phyloP scores from a whole-genome alignment of 1,140 invertebrate species.

The Penaeus indicus region DNA sequence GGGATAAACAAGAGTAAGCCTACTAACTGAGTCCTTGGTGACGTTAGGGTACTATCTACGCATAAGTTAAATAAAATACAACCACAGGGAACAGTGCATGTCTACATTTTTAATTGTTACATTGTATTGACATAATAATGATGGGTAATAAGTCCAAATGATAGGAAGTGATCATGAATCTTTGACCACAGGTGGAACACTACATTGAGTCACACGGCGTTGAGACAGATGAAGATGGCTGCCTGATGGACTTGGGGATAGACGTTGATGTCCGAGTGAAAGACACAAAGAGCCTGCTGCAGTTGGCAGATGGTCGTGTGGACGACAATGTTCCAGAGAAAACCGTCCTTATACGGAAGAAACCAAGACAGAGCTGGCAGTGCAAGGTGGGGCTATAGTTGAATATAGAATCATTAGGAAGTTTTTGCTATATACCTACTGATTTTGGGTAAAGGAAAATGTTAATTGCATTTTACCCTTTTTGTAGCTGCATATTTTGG shows the following conservation, averaged over 20 bases:
- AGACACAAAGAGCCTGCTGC: slow-evolving; percentile 53
- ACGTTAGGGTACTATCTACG: too few species aligned
- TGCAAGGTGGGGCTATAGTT: slow-evolving; percentile 48
- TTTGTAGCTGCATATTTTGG: too few species aligned
- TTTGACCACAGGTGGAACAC: slow-evolving; percentile 54
- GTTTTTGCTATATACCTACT: too few species aligned
- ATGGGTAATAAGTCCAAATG: not conserved
- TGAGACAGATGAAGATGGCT: slow-evolving; percentile 64
- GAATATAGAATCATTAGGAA: not conserved
- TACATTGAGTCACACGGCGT: slow-evolving; percentile 61
- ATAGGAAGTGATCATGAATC: not conserved
- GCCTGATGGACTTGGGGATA: slow-evolving; percentile 63
- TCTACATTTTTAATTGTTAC: too few species aligned
- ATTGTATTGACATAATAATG: too few species aligned
- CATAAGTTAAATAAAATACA: too few species aligned
- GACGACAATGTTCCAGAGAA: slow-evolving; percentile 54
- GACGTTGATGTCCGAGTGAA: slow-evolving; percentile 64
- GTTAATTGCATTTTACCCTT: too few species aligned
- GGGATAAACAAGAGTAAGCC: too few species aligned
- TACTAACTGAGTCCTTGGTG: too few species aligned
- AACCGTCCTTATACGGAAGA: slow-evolving; percentile 64
- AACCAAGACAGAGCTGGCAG: slow-evolving; percentile 53
- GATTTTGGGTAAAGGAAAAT: too few species aligned
- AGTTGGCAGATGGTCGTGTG: slow-evolving; percentile 49
- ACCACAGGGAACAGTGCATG: too few species aligned